Evolutionary conservation across 1,140 invertebrate species (phyloP).

Genomic region (Neodiprion pinetum): DNA sequence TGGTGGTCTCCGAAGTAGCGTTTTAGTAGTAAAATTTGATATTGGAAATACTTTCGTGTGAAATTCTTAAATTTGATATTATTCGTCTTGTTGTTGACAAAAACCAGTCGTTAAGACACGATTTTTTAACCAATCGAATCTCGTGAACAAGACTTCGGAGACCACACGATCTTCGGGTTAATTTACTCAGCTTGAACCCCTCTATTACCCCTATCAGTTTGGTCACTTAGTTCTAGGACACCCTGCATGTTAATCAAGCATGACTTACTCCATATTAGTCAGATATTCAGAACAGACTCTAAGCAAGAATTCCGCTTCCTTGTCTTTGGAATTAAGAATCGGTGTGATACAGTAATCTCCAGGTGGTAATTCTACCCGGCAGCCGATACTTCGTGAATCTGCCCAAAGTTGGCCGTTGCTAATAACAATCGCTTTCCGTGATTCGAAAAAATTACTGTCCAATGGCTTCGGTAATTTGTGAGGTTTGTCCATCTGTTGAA

Average conservation of each 20-base stretch:
- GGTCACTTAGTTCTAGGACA: too few species aligned
- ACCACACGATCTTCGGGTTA: too few species aligned
- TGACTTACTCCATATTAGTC: slow-evolving; percentile 85
- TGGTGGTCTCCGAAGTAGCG: too few species aligned
- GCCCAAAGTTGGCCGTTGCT: slow-evolving; percentile 87
- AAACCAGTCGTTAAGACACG: too few species aligned
- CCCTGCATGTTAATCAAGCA: not conserved
- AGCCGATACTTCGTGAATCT: slow-evolving; percentile 57
- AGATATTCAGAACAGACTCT: slow-evolving; percentile 95
- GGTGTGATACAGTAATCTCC: slow-evolving; percentile 97
- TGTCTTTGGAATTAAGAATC: slow-evolving; percentile 96
- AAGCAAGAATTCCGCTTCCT: slow-evolving; percentile 95
- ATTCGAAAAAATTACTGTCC: slow-evolving; percentile 93
- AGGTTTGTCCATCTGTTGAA: slow-evolving; percentile 72
- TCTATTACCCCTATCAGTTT: too few species aligned
- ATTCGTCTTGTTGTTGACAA: too few species aligned
- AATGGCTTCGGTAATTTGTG: slow-evolving; percentile 82
- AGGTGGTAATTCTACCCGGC: slow-evolving; percentile 90
- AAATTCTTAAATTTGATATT: too few species aligned
- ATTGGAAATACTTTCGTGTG: too few species aligned
- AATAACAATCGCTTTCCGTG: slow-evolving; percentile 92
- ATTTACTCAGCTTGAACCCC: too few species aligned
- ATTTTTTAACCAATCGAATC: too few species aligned
- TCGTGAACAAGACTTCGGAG: too few species aligned
- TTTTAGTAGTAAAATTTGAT: too few species aligned